These are phyloP conservation scores for Proisotoma minuta DNA, from an alignment of 2,888 invertebrate species.

Conservation along the genomic window DNA sequence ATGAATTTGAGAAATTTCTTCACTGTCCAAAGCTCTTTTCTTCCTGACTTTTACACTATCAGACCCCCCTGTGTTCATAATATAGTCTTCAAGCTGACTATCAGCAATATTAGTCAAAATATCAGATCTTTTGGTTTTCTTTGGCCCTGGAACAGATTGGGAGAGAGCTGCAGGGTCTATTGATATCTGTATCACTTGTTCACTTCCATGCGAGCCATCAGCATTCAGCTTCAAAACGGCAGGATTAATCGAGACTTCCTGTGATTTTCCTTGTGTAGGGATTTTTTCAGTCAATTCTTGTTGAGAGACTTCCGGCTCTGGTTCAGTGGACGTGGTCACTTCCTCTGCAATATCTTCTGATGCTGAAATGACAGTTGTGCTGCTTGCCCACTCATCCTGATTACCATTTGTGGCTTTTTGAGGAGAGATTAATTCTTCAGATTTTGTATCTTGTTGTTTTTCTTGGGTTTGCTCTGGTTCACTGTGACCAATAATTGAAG, in stretches of 20 bases:
- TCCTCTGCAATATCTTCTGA: neutral
- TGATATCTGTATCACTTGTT: neutral
- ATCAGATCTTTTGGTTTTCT: neutral
- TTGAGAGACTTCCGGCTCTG: neutral
- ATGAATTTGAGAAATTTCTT: conserved; percentile 4
- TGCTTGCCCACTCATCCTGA: neutral
- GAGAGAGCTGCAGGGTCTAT: neutral
- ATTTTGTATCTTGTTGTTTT: neutral
- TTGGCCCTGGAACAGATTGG: neutral
- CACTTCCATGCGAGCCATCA: neutral
- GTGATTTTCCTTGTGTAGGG: neutral
- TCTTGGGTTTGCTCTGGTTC: neutral
- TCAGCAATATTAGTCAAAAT: neutral
- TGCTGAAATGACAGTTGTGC: neutral
- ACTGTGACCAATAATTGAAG: neutral
- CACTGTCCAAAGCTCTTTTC: neutral
- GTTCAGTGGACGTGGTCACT: neutral
- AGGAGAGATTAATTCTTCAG: no score
- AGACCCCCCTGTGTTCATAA: no score
- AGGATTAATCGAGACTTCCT: neutral
- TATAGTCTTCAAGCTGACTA: no score
- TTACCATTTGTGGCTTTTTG: no score
- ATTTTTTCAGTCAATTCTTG: neutral
- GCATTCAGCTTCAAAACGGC: neutral
- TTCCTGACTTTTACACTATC: neutral